Base-by-base conservation (phyloP, 1,140 invertebrate genomes). In the Drosophila melanica region DNA sequence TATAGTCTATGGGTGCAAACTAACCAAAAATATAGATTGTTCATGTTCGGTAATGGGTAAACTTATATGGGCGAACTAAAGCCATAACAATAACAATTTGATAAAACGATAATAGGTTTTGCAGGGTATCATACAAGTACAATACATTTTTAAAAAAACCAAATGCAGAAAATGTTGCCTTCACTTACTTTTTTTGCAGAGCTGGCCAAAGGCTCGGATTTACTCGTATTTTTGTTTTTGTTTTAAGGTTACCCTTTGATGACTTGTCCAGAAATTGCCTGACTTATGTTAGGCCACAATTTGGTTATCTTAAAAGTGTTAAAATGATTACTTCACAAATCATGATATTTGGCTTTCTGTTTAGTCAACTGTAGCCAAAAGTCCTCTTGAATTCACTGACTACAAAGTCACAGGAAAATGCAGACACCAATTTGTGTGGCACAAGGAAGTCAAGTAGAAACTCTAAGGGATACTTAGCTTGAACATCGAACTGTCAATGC, bases 151-250 rank as follows among this genome's bases (percentile, higher is more conserved):
- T 35, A 10, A 35, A 35, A 10, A 35, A 35, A 10, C 2, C 45
- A 30, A 51, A 51, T 50, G 37, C 33, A 60, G 39, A 60, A 63
- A 63, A 20, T 23, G 18, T 53, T 18, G 10, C 9, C 39, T 53
- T 33, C 20, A 20, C 35, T 64, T 53, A 55, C 11, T 39, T 41
- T 39, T 12, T 55, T 41, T 35, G 7, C 27, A 7, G 27, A 27
- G 27, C 27, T 27, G 27, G 27, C 27, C 27, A 27, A 27, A 27
- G 27, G 27, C 27, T 27, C 27, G 5, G 27, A 10, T 35, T 35
- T 35, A 35, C 33, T 35, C 1, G 10, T 35, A 10, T 35, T 35
- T 8, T 3, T 35, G 0, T 14, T 39, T 37, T 39, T 50, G 51
- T 53, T 30, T 33, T 10, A 3, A 33, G 20, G 4, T 23, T 39